Percentiles rank a stretch among this genome's conserved stretches.
phyloP scores from a whole-genome alignment of 2,797 vertebrate species.

The Micrastur ruficollis region DNA sequence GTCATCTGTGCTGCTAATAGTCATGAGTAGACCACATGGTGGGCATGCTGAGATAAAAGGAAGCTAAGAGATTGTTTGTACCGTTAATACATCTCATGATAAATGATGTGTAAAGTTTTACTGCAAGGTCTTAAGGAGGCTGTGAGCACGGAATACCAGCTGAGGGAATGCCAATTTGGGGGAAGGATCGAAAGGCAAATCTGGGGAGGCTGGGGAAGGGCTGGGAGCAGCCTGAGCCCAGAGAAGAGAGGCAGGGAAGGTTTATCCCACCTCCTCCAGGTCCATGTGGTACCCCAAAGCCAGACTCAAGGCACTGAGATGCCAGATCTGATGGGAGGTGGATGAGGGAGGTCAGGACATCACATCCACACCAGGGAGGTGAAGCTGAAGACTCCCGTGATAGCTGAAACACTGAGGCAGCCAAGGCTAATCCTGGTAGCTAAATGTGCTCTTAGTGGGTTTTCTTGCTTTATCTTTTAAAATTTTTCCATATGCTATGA shows the following conservation, averaged over 20 bases:
- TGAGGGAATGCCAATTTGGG: neutral
- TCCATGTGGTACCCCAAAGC: neutral
- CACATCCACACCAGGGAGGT: neutral
- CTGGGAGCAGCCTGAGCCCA: neutral
- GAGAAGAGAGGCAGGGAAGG: neutral
- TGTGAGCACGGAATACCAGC: neutral
- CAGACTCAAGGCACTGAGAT: neutral
- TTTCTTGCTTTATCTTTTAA: neutral
- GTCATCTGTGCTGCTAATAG: constrained; percentile 51
- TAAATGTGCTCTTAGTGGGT: neutral
- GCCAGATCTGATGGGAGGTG: neutral
- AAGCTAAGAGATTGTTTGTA: constrained; percentile 58
- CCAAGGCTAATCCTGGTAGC: neutral
- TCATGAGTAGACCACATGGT: constrained; percentile 46
- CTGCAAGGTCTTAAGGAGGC: neutral
- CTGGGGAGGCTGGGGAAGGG: neutral
- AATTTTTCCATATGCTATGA: neutral
- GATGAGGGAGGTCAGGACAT: neutral
- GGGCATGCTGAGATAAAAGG: constrained; percentile 61
- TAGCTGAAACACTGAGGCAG: neutral
- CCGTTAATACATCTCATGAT: constrained; percentile 49
- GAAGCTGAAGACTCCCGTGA: neutral
- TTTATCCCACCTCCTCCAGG: neutral
- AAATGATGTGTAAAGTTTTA: constrained; percentile 57
- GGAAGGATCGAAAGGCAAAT: neutral